A percentile compares a stretch with the other conserved stretches of the same genome.
Conservation (phyloP, 2,888 invertebrate species). For the Drosophila eohydei region DNA sequence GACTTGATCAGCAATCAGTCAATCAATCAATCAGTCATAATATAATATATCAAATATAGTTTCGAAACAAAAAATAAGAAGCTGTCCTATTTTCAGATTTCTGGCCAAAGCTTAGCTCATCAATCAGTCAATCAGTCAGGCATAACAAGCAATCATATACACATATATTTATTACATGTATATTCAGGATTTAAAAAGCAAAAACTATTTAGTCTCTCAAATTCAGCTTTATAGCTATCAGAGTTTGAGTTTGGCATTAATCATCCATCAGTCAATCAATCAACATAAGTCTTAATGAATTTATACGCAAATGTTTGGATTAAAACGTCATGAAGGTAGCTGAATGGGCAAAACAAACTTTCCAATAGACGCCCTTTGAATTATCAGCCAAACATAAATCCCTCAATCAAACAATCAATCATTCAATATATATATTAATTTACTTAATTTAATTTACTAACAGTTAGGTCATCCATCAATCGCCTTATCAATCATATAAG, state of each 20-base stretch:
- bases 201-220: not conserved
- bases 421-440: too few species aligned
- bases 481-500: not conserved
- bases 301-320: too few species aligned
- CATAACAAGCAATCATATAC: not conserved
- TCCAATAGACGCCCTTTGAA: too few species aligned
- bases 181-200: not conserved
- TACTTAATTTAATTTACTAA: too few species aligned
- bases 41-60: not conserved
- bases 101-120: not conserved
- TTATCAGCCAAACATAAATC: not conserved
- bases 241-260: not conserved
- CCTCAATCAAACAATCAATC: not conserved
- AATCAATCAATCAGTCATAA: not conserved
- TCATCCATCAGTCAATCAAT: not conserved
- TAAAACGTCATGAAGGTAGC: too few species aligned
- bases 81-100: not conserved
- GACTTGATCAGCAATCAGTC: not conserved
- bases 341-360: too few species aligned
- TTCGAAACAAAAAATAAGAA: too few species aligned
- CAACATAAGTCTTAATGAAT: too few species aligned
- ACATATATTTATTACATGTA: not conserved
- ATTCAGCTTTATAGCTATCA: not conserved
- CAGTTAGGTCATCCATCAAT: too few species aligned
- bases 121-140: not conserved